Percentiles rank a stretch among this genome's conserved stretches.
Evolutionary conservation across 2,888 invertebrate species (phyloP).

Genomic region (Tipula lateralis): DNA sequence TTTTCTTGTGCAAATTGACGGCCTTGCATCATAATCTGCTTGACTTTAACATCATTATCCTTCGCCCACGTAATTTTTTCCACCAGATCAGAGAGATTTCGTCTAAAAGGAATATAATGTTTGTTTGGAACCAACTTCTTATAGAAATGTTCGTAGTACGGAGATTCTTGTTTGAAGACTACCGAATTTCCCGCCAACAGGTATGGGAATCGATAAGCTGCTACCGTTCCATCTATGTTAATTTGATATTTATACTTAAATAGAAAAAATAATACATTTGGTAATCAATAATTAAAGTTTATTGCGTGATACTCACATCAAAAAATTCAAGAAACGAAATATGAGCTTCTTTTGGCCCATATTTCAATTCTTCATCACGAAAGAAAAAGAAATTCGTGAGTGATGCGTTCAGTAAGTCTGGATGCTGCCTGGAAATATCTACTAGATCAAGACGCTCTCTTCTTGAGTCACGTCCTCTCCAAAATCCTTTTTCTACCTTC

Average conservation of each 20-base stretch:
- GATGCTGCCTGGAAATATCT: slow-evolving; percentile 66
- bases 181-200: slow-evolving; percentile 81
- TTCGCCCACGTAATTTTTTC: slow-evolving; percentile 74
- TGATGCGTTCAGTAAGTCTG: slow-evolving; percentile 82
- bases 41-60: slow-evolving; percentile 63
- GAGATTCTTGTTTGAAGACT: slow-evolving; percentile 87
- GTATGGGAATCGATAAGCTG: slow-evolving; percentile 91
- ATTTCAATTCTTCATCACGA: slow-evolving; percentile 71
- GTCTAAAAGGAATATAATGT: slow-evolving; percentile 79
- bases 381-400: slow-evolving; percentile 97
- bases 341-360: slow-evolving; percentile 79
- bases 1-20: slow-evolving; percentile 68
- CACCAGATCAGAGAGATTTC: slow-evolving; percentile 74
- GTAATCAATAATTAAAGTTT: neutral
- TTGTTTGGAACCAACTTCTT: slow-evolving; percentile 63
- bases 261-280: no score
- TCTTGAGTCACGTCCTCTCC: slow-evolving; percentile 91
- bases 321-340: slow-evolving; percentile 92
- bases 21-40: slow-evolving; percentile 61
- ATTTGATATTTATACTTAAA: slow-evolving; percentile 89
- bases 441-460: slow-evolving; percentile 77
- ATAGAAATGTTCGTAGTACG: slow-evolving; percentile 95
- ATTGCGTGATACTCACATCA: slow-evolving; percentile 72
- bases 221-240: slow-evolving; percentile 93
- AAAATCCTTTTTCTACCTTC: slow-evolving; percentile 73